Evolutionary conservation across 2,797 vertebrate genomes (phyloP), one percentile per base, ranked within the genome.

Genomic region (Myotis planiceps): DNA sequence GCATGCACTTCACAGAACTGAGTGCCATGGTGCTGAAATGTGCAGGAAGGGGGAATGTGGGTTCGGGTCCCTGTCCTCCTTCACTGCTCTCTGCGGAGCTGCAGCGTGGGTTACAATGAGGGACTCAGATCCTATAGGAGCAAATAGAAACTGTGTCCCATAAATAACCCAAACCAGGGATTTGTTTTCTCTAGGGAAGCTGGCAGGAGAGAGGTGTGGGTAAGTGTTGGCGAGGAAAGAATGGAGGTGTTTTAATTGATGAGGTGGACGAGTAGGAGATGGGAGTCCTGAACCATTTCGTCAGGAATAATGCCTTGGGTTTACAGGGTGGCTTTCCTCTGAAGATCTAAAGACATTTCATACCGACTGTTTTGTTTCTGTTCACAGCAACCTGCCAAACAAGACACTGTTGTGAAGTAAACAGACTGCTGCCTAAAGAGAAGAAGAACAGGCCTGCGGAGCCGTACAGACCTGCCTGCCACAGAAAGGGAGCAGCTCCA

Each of bases 241-340:
- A 60, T 6, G 15, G 25, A 47, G 18, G 13, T 42, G 19, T 80
- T 87, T 58, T 37, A 23, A 69, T 65, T 81, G 71, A 51, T 47
- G 72, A 69, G 32, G 29, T 29, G 15, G 66, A 29, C 9, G 5
- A 90, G 51, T 66, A 45, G 68, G 68, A 82, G 39, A 23, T 82
- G 42, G 72, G 69, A 13, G n/a, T 14, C 27, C 32, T 55, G 66
- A 78, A 66, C 75, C 49, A 49, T 75, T 95, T 96, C 80, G 94
- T 68, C 68, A 66, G 68, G 66, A 65, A 65, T 94, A 91, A 94
- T 69, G 85, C 34, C 72, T n/a, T 76, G 74, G 49, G 8, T 97
- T 97, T 96, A 96, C 79, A 55, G 76, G 68, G 14, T 84, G 81
- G 42, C 51, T 97, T 96, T 93, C 94, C 96, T 97, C 95, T 94